These are phyloP conservation scores for Melanocharis versteri DNA, from an alignment of 2,113 vertebrate species.

Conservation along the genomic window DNA sequence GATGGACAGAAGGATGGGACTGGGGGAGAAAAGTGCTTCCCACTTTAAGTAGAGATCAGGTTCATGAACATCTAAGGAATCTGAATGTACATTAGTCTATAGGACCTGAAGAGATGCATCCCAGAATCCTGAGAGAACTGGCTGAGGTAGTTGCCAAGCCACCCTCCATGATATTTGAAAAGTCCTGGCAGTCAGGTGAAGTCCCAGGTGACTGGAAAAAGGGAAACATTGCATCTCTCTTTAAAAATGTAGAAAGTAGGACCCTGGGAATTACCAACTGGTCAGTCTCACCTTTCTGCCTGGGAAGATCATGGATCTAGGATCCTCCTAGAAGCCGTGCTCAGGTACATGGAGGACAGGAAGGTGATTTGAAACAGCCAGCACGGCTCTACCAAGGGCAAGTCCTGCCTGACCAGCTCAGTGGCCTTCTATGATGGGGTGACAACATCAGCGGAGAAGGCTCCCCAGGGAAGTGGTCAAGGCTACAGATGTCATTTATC, in stretches of 20 bases:
- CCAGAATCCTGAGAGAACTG: background rate
- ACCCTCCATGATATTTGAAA: background rate
- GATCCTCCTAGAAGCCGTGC: background rate
- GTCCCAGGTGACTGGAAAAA: background rate
- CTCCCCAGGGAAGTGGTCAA: background rate
- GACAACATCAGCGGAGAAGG: background rate
- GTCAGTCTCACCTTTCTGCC: background rate
- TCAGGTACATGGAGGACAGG: background rate
- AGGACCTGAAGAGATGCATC: background rate
- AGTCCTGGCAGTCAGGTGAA: background rate
- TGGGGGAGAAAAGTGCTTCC: background rate
- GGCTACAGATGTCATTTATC: background rate
- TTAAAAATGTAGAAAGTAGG: background rate
- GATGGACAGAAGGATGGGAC: background rate
- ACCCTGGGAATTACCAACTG: background rate
- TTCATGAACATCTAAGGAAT: background rate
- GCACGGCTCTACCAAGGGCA: accelerated
- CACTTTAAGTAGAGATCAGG: too few species aligned
- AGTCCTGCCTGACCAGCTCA: background rate
- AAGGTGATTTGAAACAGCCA: background rate
- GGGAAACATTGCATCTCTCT: background rate
- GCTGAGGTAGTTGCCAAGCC: background rate
- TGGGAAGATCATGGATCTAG: background rate
- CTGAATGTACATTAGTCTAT: background rate
- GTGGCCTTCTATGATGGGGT: background rate